phyloP scores from a whole-genome alignment of 2,113 vertebrate species.

The Piprites chloris region DNA sequence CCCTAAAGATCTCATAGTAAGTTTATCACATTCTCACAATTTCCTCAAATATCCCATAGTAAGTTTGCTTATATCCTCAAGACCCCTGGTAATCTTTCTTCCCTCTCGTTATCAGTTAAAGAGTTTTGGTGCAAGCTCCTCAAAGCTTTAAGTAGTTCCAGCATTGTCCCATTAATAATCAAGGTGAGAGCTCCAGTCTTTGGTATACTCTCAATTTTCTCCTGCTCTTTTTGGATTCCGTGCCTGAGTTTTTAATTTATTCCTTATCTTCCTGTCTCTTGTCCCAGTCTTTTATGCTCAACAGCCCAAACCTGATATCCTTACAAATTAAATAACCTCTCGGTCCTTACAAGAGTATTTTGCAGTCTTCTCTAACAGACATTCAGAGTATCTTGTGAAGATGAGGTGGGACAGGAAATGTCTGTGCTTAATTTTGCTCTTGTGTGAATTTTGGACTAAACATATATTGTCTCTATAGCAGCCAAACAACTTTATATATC shows the following conservation, averaged over 20 bases:
- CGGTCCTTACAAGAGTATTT: neutral
- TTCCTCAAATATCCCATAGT: neutral
- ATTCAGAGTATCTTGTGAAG: neutral
- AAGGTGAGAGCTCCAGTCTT: neutral
- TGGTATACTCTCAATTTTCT: neutral
- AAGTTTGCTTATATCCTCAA: neutral
- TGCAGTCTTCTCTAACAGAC: neutral
- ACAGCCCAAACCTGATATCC: neutral
- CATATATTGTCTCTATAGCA: neutral
- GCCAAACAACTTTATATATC: constrained; percentile 50
- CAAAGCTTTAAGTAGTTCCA: neutral
- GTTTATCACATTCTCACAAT: neutral
- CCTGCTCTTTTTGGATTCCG: neutral
- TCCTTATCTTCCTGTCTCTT: neutral
- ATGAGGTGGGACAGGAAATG: neutral
- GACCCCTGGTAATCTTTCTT: neutral
- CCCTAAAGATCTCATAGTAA: neutral
- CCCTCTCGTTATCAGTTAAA: neutral
- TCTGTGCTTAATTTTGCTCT: constrained; percentile 11
- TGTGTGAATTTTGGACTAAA: constrained; percentile 46
- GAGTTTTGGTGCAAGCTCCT: neutral
- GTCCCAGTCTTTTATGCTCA: neutral
- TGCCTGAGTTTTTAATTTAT: neutral
- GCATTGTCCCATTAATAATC: neutral
- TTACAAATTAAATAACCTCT: neutral